A percentile compares a stretch with the other conserved stretches of the same genome.
Evolutionary conservation across 2,888 invertebrate species (phyloP).

Genomic region (Pterostichus niger): DNA sequence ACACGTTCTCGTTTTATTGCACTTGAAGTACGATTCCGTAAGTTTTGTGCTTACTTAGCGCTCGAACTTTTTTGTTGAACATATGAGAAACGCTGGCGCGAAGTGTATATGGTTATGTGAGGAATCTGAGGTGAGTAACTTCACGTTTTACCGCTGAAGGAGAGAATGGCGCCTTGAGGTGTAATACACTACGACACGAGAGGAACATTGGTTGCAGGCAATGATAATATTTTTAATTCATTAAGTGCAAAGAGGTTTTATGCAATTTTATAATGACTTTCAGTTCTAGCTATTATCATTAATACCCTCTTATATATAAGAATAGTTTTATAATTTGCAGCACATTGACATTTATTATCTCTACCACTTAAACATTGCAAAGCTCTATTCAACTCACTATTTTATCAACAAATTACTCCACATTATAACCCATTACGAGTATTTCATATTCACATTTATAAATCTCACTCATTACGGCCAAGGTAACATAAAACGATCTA

Average conservation of each 20-base stretch:
- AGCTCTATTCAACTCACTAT: no score
- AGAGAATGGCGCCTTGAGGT: conserved; percentile 12
- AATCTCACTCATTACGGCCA: no score
- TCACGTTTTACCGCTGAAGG: conserved; percentile 6
- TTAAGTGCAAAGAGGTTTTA: conserved; percentile 19
- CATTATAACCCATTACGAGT: no score
- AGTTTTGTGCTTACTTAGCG: background rate
- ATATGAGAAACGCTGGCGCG: background rate
- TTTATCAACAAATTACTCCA: no score
- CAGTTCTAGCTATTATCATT: no score
- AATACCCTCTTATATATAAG: no score
- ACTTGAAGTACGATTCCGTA: background rate
- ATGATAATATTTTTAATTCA: conserved; percentile 33
- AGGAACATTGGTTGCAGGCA: conserved; percentile 6
- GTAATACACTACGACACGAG: background rate
- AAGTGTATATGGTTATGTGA: background rate
- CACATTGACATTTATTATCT: no score
- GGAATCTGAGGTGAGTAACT: background rate
- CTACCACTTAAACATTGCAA: background rate
- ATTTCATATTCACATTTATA: no score
- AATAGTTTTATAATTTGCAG: no score
- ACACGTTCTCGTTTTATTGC: conserved; percentile 56
- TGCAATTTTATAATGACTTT: background rate
- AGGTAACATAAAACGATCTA: no score
- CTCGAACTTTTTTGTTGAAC: background rate